Base-by-base conservation (phyloP, 2,113 vertebrate genomes). In the Rousettus leschenaultii region DNA sequence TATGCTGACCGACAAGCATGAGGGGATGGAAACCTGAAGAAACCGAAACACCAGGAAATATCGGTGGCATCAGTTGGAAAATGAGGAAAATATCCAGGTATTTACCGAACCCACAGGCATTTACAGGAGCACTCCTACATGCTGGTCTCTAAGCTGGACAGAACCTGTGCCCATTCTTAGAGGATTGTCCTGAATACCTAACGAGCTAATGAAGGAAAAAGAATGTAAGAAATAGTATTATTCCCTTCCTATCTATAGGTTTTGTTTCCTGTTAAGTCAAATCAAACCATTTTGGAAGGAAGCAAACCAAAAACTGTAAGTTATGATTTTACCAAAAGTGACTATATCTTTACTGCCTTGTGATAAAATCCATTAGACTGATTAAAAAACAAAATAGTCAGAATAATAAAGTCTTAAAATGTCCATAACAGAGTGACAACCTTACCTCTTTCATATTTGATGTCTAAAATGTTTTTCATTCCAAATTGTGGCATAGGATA, bases 341-440 rank as follows among this genome's bases (percentile, higher is more conserved):
- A 91, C 40, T 79, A 12, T 40, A 83, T 97, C 57, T 92, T 80
- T 75, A 95, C 40, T 78, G 70, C 53, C 26, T 92, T 88, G 65
- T 71, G 88, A 94, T 83, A 94, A 97, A 94, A 90, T 77, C 43
- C n/a, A 70, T 63, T 28, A 68, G 82, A 93, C 70, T 48, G 61
- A 86, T 86, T 95, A 86, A 93, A 93, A 82, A 96, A 75, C 57
- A 83, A 92, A 94, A 89, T 66, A 80, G 85, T 89, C 93, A 92
- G 74, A 84, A 89, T 86, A 87, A 83, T 70, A 71, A 85, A 90
- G 59, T 78, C 88, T 95, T 91, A 90, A 84, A 89, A 78, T 24
- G 51, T 55, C 66, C 19, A 22, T 35, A 86, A 82, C 35, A 94
- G 55, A 74, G 53, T 8, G 15, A 75, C 89, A 74, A 45, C 55